Evolutionary conservation across 1,140 invertebrate species (phyloP).

Genomic region (Bombyx mori): ASM3026992v2 NC_085112.1:5318501-5319000

Average conservation of each 20-base stretch:
- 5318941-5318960: conserved; percentile 9
- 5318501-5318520: too few species aligned
- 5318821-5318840: too few species aligned
- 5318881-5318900: conserved; percentile 26
- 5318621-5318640: conserved; percentile 17
- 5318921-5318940: conserved; percentile 15
- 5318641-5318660: too few species aligned
- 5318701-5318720: too few species aligned
- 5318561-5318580: conserved; percentile 44
- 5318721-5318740: too few species aligned
- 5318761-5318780: too few species aligned
- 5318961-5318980: background rate
- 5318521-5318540: conserved; percentile 15
- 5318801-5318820: too few species aligned
- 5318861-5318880: conserved; percentile 26
- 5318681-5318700: too few species aligned
- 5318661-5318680: too few species aligned
- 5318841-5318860: conserved; percentile 18
- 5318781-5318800: too few species aligned
- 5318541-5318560: conserved; percentile 49
- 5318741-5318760: too few species aligned
- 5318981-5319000: too few species aligned
- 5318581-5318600: conserved; percentile 39
- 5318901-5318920: conserved; percentile 22
- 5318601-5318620: conserved; percentile 45